Evolutionary conservation across 2,113 vertebrate genomes (phyloP).

Genomic region (Cairina moschata): DNA sequence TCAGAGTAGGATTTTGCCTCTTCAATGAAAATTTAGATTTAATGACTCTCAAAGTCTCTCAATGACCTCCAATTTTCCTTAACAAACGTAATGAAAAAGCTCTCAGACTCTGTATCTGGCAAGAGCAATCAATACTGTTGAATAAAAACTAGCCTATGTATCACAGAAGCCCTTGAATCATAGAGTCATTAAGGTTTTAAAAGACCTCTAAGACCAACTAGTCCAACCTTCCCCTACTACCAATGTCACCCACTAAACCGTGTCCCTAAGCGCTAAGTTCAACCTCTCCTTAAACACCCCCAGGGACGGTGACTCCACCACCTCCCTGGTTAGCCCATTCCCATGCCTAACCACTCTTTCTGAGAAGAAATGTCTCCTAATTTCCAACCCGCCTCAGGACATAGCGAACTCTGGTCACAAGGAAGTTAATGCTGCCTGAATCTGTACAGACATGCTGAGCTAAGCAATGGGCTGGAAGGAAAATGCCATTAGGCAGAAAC

Average conservation of each 20-base stretch:
- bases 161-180: background rate
- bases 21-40: conserved; percentile 54
- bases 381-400: background rate
- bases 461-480: background rate
- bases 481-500: background rate
- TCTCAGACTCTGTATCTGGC: background rate
- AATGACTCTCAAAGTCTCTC: conserved; percentile 18
- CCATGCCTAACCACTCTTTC: too few species aligned
- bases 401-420: background rate
- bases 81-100: conserved; percentile 22
- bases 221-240: too few species aligned
- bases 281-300: too few species aligned
- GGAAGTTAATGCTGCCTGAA: background rate
- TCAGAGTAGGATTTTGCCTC: conserved; percentile 24
- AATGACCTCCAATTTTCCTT: conserved; percentile 49
- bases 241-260: too few species aligned
- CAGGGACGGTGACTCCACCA: too few species aligned
- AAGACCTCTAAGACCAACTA: too few species aligned
- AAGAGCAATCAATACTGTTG: conserved; percentile 32
- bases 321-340: too few species aligned
- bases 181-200: too few species aligned
- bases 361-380: too few species aligned
- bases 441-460: background rate
- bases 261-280: too few species aligned
- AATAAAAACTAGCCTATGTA: conserved; percentile 11